A percentile compares a stretch with the other conserved stretches of the same genome.
These are phyloP conservation scores for Rhysida immarginata DNA, from an alignment of 1,140 invertebrate species.

Conservation along the genomic window DNA sequence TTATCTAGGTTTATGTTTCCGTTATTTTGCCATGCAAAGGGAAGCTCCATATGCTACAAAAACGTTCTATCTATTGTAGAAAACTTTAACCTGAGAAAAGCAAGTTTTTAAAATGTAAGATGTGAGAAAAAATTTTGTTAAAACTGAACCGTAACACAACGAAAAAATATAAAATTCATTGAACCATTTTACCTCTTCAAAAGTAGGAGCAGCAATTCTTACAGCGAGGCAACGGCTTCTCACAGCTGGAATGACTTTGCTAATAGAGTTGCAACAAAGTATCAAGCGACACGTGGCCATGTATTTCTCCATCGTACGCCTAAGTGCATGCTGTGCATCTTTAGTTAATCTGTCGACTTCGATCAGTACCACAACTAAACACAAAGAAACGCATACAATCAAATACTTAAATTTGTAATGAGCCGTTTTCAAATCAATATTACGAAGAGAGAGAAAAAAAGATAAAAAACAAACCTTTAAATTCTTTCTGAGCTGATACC, in stretches of 20 bases:
- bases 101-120: not conserved
- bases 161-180: too few species aligned
- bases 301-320: constrained; percentile 99
- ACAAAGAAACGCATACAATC: constrained; percentile 14
- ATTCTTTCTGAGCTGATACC: constrained; percentile 65
- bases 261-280: constrained; percentile 85
- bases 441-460: not conserved
- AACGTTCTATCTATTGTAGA: too few species aligned
- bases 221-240: constrained; percentile 83
- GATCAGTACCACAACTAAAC: constrained; percentile 72
- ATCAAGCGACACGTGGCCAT: constrained; percentile 87
- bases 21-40: too few species aligned
- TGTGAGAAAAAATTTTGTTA: not conserved
- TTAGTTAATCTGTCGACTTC: constrained; percentile 93
- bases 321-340: constrained; percentile 93
- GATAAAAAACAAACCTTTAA: constrained; percentile 52
- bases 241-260: constrained; percentile 87
- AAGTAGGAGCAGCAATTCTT: constrained; percentile 70
- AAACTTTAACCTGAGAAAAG: too few species aligned
- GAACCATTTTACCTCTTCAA: constrained; percentile 56
- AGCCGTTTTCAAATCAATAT: not conserved
- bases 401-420: too few species aligned
- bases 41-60: too few species aligned
- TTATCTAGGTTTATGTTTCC: too few species aligned
- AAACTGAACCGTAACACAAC: too few species aligned